Evolutionary conservation across 2,113 vertebrate species (phyloP).

Genomic region (Phylloscopus whistleri): DNA sequence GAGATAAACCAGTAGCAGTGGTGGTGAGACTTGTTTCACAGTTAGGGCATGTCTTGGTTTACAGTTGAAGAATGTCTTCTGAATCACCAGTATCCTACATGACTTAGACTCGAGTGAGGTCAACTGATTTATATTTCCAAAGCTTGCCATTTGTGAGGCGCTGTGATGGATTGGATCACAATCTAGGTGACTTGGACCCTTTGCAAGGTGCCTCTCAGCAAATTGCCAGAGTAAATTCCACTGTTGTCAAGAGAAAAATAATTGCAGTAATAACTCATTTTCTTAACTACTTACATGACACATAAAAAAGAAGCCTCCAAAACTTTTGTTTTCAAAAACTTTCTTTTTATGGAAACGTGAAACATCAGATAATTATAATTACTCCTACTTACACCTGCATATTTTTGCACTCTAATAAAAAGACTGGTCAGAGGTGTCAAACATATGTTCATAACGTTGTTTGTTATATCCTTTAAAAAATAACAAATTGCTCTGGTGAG

Average conservation of each 20-base stretch:
- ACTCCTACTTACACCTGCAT: not conserved
- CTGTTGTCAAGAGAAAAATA: not conserved
- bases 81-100: not conserved
- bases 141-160: not conserved
- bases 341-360: not conserved
- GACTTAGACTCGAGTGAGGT: not conserved
- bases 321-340: not conserved
- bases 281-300: not conserved
- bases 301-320: not conserved
- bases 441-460: not conserved
- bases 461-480: not conserved
- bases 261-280: not conserved
- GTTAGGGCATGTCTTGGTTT: not conserved
- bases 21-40: not conserved
- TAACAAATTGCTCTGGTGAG: not conserved
- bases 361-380: not conserved
- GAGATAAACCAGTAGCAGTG: not conserved
- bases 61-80: not conserved
- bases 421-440: not conserved
- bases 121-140: not conserved
- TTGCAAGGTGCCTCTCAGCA: not conserved
- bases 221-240: fast-evolving
- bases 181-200: not conserved
- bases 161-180: not conserved
- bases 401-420: not conserved